Evolutionary conservation across 2,113 vertebrate species (phyloP).

Genomic region (Sceloporus tristichus): DNA sequence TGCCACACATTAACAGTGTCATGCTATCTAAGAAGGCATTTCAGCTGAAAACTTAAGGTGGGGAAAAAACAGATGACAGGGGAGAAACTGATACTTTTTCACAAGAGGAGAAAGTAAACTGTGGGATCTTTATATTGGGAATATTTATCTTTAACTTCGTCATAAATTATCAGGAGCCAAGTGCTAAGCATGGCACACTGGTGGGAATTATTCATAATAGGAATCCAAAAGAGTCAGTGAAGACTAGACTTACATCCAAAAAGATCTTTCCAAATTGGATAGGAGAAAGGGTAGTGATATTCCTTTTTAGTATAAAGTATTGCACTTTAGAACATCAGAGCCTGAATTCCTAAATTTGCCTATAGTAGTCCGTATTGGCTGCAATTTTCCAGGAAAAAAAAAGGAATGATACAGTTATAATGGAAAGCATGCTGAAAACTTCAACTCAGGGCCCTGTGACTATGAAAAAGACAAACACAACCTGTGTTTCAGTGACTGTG

Average conservation of each 20-base stretch:
- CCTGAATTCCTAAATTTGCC: background rate
- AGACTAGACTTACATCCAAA: background rate
- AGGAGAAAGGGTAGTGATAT: too few species aligned
- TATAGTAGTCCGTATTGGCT: background rate
- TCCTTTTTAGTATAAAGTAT: background rate
- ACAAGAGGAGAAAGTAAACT: background rate
- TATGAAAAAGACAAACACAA: background rate
- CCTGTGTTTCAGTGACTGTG: background rate
- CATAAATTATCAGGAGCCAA: background rate
- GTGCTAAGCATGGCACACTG: background rate
- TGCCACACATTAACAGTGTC: background rate
- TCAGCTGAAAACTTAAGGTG: background rate
- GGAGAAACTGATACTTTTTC: background rate
- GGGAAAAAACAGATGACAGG: background rate
- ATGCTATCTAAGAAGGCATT: background rate
- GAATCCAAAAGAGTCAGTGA: background rate
- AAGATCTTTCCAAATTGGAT: background rate
- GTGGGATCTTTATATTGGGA: background rate
- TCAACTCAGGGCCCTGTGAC: background rate
- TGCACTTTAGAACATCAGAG: background rate
- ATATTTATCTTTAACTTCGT: background rate
- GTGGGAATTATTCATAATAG: background rate
- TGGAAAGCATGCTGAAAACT: background rate
- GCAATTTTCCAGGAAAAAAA: background rate
- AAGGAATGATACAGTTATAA: background rate